phyloP scores from a whole-genome alignment of 2,888 invertebrate genomes.

The Conchocele bisecta region DNA sequence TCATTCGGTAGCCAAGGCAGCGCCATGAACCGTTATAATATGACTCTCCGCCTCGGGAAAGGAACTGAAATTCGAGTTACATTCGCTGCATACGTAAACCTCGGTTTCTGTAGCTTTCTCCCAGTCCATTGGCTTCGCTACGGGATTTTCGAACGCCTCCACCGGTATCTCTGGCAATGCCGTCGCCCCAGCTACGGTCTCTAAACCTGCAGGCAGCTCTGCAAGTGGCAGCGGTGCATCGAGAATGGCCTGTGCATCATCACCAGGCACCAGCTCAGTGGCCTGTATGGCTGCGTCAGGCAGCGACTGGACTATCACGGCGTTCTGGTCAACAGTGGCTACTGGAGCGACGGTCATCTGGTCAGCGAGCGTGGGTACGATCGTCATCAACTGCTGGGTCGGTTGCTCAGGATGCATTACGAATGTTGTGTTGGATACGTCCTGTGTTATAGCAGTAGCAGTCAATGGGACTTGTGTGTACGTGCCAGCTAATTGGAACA shows the following conservation, averaged over 20 bases:
- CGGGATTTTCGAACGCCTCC: not conserved
- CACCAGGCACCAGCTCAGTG: not conserved
- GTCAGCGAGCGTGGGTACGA: not conserved
- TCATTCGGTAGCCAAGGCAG: no score
- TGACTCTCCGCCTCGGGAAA: constrained; percentile 62
- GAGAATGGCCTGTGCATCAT: not conserved
- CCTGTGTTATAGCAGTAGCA: no score
- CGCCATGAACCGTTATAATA: constrained; percentile 60
- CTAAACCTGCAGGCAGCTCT: not conserved
- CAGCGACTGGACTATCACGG: not conserved
- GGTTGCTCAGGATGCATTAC: constrained; percentile 8
- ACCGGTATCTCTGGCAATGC: not conserved
- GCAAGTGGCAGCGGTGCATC: not conserved
- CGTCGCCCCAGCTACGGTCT: not conserved
- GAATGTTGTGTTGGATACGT: not conserved
- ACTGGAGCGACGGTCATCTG: no score
- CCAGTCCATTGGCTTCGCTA: not conserved
- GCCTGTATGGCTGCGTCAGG: not conserved
- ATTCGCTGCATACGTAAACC: constrained; percentile 70
- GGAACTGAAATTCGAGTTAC: constrained; percentile 58
- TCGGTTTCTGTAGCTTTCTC: constrained; percentile 25
- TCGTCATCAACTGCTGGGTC: not conserved
- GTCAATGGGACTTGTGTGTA: not conserved
- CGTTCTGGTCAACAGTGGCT: no score
- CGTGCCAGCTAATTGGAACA: not conserved